Evolutionary conservation across 2,113 vertebrate genomes (phyloP).

Genomic region (Rhinoptilus africanus): DNA sequence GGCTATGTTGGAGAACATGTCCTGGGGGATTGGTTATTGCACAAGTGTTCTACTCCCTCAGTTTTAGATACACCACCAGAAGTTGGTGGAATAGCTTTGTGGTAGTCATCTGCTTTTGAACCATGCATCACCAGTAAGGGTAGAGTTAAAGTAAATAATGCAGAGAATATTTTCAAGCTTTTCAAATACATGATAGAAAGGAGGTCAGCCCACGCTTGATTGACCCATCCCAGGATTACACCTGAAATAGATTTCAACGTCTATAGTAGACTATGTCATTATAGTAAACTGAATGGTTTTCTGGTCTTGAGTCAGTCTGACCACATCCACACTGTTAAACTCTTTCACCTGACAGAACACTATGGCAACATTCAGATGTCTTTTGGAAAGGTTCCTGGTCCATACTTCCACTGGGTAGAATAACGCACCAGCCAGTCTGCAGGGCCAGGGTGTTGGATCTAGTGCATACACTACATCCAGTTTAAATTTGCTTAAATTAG

Average conservation of each 20-base stretch:
- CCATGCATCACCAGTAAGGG: neutral
- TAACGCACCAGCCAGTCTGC: neutral
- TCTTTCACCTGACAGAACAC: neutral
- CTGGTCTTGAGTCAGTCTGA: neutral
- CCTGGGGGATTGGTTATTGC: neutral
- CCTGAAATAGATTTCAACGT: neutral
- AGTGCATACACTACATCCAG: neutral
- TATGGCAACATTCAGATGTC: neutral
- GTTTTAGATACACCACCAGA: neutral
- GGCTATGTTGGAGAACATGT: neutral
- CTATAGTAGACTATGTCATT: fast-evolving
- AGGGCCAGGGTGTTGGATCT: neutral
- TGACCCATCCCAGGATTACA: neutral
- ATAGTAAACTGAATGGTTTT: neutral
- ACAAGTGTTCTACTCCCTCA: neutral
- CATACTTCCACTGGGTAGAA: fast-evolving
- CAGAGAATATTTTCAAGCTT: neutral
- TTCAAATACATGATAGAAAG: neutral
- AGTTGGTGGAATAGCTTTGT: neutral
- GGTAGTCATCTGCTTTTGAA: neutral
- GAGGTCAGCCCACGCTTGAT: neutral
- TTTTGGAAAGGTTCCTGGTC: neutral
- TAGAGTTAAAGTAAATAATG: neutral
- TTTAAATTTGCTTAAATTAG: neutral
- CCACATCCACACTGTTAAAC: neutral